Evolutionary conservation across 2,888 invertebrate genomes (phyloP), one percentile per base, ranked within the genome.

Genomic region (Noctua comes): DNA sequence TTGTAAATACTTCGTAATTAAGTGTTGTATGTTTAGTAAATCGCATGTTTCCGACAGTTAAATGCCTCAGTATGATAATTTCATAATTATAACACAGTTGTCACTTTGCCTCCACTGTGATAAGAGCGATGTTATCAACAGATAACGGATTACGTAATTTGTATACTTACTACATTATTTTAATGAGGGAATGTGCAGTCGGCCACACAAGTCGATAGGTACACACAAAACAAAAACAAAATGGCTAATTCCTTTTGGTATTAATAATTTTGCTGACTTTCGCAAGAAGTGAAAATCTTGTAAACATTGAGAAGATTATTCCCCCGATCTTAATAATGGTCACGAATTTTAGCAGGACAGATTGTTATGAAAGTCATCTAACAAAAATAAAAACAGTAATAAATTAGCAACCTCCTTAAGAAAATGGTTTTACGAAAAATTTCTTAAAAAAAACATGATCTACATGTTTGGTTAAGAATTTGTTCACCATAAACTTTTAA

Each of bases 111-210:
- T 69, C 64, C 36, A 16, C 16, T 1, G 16, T 72, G 78, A 82
- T 82, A 84, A 81, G 62, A 68, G 76, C 48, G 76, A 77, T 84
- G 65, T 40, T 84, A 82, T 85, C 72, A 51, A 27, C 21, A 64
- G 84, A 82, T 84, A 85, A 10, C 27, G 54, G 71, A 81, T 85
- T 77, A 65, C 59, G 31, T 40, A 69, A 48, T 48, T 27, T 54
- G 43, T 54, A 7, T 36, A 40, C 18, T 18, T 46, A 24, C 5
- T 54, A 51, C 8, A 51, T 51, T 0, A 51, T 46, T 77, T 48
- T 72, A 82, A 72, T 81, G 64, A 72, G 24, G 16, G 46, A 54
- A 76, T 51, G 73, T 73, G 48, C n/a, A 1, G 21, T 71, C 31
- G 46, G 31, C 21, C 13, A 11, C 48, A 65, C 11, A 65, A 69